Conservation (phyloP, 2,888 invertebrate species). For the Linnaemya vulpina region DNA sequence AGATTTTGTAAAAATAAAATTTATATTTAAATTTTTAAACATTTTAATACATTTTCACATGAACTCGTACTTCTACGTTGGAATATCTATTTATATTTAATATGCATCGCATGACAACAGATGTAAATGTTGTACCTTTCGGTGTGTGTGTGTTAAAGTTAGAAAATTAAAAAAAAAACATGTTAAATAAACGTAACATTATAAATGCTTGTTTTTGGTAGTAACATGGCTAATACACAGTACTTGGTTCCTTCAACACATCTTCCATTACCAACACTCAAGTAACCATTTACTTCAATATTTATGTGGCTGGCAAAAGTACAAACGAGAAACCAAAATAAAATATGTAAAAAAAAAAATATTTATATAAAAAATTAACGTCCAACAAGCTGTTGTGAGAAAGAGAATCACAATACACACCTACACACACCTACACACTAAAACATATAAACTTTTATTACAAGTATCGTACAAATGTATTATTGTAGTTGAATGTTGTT, state of each 20-base stretch:
- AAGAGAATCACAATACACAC: conserved; percentile 11
- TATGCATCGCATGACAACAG: conserved; percentile 64
- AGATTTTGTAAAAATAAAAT: no score
- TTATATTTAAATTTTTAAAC: background rate
- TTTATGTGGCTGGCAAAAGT: background rate
- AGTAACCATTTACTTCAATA: conserved; percentile 32
- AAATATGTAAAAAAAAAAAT: background rate
- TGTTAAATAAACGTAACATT: conserved; percentile 30
- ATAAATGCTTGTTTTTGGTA: conserved; percentile 16
- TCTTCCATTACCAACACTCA: conserved; percentile 23
- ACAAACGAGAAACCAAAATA: background rate
- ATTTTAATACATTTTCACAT: background rate
- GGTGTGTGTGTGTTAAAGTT: conserved; percentile 30
- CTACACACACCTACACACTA: background rate
- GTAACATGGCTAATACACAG: conserved; percentile 32
- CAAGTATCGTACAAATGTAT: conserved; percentile 36
- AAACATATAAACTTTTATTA: conserved; percentile 35
- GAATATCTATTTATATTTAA: conserved; percentile 27
- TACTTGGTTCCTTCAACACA: conserved; percentile 18
- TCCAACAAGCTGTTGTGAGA: conserved; percentile 12
- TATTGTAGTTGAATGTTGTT: conserved; percentile 16
- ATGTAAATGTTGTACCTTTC: conserved; percentile 52
- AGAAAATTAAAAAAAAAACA: conserved; percentile 30
- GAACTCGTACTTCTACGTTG: background rate
- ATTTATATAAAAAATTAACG: background rate